These are phyloP conservation scores for Sebastes variabilis DNA, from an alignment of 2,797 vertebrate genomes.

Conservation along the genomic window DNA sequence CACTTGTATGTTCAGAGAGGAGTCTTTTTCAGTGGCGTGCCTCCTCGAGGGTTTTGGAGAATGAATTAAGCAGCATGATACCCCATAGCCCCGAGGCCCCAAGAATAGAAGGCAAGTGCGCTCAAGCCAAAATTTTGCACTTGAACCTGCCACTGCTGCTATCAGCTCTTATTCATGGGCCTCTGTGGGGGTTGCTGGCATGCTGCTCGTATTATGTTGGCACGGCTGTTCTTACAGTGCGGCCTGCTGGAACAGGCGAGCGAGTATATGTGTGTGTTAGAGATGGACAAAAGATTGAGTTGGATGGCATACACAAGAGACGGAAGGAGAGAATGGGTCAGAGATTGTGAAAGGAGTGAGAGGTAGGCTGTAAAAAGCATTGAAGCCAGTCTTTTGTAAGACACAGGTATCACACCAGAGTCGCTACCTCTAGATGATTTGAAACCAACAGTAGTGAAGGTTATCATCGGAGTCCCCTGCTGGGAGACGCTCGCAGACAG, in stretches of 20 bases:
- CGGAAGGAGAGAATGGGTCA: slow-evolving; percentile 1
- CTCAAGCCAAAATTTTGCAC: slow-evolving; percentile 53
- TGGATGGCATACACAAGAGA: slow-evolving; percentile 17
- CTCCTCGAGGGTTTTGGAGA: slow-evolving; percentile 24
- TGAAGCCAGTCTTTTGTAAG: not conserved
- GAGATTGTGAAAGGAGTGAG: not conserved
- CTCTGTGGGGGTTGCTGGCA: slow-evolving; percentile 58
- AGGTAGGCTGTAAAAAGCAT: not conserved
- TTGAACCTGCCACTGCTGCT: slow-evolving; percentile 59
- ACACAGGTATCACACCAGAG: slow-evolving; percentile 15
- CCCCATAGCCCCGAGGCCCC: slow-evolving; percentile 26
- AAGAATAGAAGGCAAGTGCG: slow-evolving; percentile 49
- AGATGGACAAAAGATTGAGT: slow-evolving; percentile 40
- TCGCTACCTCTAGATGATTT: slow-evolving; percentile 9
- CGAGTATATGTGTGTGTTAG: slow-evolving; percentile 7
- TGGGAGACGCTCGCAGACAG: slow-evolving; percentile 13
- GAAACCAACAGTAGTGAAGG: slow-evolving; percentile 30
- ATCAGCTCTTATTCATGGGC: slow-evolving; percentile 59
- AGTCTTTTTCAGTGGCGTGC: slow-evolving; percentile 1
- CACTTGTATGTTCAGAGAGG: slow-evolving; percentile 10
- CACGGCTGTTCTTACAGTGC: slow-evolving; percentile 42
- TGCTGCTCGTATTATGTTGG: slow-evolving; percentile 61
- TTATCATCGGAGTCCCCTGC: slow-evolving; percentile 33
- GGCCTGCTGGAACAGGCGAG: slow-evolving; percentile 32
- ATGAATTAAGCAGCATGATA: slow-evolving; percentile 44